Evolutionary conservation across 1,140 invertebrate genomes (phyloP).

Genomic region (Subanguina moxae): DNA sequence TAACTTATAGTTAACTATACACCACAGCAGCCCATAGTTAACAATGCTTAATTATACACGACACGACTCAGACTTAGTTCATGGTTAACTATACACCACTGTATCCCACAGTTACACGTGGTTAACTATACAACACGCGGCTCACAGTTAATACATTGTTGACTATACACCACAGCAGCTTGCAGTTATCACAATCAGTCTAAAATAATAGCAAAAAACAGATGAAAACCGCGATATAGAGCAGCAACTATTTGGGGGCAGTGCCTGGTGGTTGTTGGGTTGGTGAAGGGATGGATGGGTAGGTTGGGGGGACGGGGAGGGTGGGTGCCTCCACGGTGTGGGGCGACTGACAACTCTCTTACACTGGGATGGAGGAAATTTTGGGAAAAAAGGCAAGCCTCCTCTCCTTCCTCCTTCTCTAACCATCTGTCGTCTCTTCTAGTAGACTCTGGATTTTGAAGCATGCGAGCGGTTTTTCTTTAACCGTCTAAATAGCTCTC

Average conservation of each 20-base stretch:
- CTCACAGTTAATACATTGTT: no score
- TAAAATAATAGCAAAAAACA: slow-evolving; percentile 9
- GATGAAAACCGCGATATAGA: background rate
- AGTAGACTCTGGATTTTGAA: background rate
- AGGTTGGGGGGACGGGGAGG: background rate
- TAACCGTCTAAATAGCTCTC: background rate
- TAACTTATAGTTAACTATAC: no score
- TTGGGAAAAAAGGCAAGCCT: background rate
- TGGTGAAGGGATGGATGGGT: slow-evolving; percentile 12
- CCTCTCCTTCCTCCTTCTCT: background rate
- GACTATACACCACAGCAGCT: no score
- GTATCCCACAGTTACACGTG: no score
- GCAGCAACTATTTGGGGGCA: background rate
- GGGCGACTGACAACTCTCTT: slow-evolving; percentile 4
- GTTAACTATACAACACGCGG: no score
- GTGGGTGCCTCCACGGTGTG: background rate
- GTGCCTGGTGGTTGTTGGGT: slow-evolving; percentile 12
- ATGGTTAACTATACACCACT: no score
- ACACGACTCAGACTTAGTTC: no score
- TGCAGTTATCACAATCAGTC: no score
- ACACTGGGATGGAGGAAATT: background rate
- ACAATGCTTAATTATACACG: no score
- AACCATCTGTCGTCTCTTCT: slow-evolving; percentile 2
- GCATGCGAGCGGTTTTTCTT: background rate
- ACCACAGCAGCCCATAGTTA: no score